These are phyloP conservation scores for Alethe castanea DNA, from an alignment of 2,113 vertebrate genomes.

Conservation along the genomic window DNA sequence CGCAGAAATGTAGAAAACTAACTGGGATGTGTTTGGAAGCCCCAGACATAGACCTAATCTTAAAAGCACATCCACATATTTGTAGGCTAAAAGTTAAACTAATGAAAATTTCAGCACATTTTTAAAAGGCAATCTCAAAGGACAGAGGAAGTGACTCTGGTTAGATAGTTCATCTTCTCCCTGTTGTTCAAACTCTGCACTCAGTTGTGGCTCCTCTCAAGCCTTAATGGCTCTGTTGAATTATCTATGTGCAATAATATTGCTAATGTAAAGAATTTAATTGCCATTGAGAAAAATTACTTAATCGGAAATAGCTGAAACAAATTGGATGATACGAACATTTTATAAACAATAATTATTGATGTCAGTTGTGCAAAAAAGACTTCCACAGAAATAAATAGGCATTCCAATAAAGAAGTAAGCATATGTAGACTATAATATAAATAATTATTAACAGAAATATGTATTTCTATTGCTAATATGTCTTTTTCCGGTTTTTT, in stretches of 20 bases:
- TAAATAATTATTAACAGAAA: background rate
- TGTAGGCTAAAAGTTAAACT: background rate
- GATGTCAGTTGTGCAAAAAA: background rate
- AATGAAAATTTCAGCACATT: background rate
- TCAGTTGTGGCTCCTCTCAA: background rate
- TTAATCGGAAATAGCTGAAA: background rate
- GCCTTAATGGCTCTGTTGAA: background rate
- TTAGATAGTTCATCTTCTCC: background rate
- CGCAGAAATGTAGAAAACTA: background rate
- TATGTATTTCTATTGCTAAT: background rate
- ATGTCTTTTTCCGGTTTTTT: background rate
- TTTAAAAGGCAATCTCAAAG: background rate
- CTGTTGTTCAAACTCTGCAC: background rate
- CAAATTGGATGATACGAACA: background rate
- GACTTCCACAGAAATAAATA: background rate
- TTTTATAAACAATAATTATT: background rate
- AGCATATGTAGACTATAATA: background rate
- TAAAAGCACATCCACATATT: background rate
- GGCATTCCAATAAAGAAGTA: background rate
- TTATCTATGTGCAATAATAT: background rate
- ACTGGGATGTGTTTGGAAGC: background rate
- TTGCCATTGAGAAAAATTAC: background rate
- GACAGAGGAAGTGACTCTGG: background rate
- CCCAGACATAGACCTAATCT: background rate
- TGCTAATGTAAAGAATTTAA: background rate